Percentiles rank a stretch among this genome's conserved stretches.
Conservation (phyloP, 2,888 invertebrate genomes). For the Blastobasis adustella region DNA sequence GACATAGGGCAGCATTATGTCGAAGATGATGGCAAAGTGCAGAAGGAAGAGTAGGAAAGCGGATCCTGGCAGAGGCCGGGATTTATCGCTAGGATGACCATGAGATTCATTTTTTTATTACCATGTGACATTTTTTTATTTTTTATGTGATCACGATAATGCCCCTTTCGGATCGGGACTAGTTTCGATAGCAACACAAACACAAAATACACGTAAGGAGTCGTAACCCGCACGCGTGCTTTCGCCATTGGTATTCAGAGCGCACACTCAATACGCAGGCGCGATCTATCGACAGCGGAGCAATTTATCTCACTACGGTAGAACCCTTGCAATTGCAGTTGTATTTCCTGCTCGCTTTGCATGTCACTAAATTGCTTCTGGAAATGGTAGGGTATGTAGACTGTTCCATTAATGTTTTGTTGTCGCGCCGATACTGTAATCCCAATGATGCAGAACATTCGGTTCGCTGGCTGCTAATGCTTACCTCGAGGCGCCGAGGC, state of each 20-base stretch:
- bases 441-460: constrained; percentile 2
- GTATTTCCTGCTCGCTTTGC: constrained; percentile 56
- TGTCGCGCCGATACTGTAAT: constrained; percentile 25
- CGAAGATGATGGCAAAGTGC: too few relatives aligned
- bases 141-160: too few relatives aligned
- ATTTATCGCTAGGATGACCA: too few relatives aligned
- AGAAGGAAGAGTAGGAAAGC: too few relatives aligned
- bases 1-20: too few relatives aligned
- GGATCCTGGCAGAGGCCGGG: too few relatives aligned
- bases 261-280: constrained; percentile 46
- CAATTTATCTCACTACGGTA: constrained; percentile 42
- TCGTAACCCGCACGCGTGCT: constrained; percentile 26
- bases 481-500: too few relatives aligned
- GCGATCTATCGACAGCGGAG: constrained; percentile 47
- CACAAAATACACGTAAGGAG: background rate
- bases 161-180: too few relatives aligned
- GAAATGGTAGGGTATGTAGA: constrained; percentile 58
- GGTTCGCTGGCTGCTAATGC: too few relatives aligned
- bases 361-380: constrained; percentile 63
- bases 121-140: too few relatives aligned
- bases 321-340: constrained; percentile 43
- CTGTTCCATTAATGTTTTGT: constrained; percentile 58
- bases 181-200: too few relatives aligned
- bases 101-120: too few relatives aligned
- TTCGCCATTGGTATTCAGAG: constrained; percentile 63